Base-by-base conservation (phyloP, 2,113 vertebrate species). In the Gadus macrocephalus region DNA sequence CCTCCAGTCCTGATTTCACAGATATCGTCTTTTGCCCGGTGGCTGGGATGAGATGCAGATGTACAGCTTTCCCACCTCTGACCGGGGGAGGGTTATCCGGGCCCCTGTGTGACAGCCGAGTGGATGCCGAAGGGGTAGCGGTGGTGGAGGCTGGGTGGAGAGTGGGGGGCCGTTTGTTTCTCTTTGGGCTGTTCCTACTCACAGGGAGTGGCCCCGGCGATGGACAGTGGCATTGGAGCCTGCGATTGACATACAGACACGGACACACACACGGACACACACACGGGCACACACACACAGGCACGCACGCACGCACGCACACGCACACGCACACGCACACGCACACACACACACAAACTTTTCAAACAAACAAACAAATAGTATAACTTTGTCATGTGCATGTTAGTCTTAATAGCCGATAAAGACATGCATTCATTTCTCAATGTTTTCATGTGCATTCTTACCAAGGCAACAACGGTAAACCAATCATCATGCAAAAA, bases 41-140 rank as follows among this genome's bases (percentile, higher is more conserved):
- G 25, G 73, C 68, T 65, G 69, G 71, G 78, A 85, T 87, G 74
- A 80, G 73, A 81, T 67, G 67, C 86, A 89, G 88, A 89, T 89
- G 85, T 76, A 22, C 61, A 66, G 82, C 22, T 15, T 87, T 89
- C 86, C 86, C 88, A 88, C 76, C 86, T 88, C 81, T 68, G 27
- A 25, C 35, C 20, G 15, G 20, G 55, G 67, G 67, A 71, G 4
- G 55, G n/a, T 5, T 58, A 5, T 58, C 55, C 15, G 55, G 15
- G 15, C 15, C 55, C 55, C 12, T 42, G 42, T 49, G 42, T 49
- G 8, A 49, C 12, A 49, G 42, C 42, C 1, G 42, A 14, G 42
- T 49, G 42, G 12, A 49, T 2, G 42, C 42, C 8, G 42, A 49
- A 14, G 42, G 42, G 42, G 42, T 14, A 14, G 31, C 5, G 42